A percentile compares a stretch with the other conserved stretches of the same genome.
These are phyloP conservation scores for Drosophila prostipennis DNA, from an alignment of 2,888 invertebrate species.

Conservation along the genomic window DNA sequence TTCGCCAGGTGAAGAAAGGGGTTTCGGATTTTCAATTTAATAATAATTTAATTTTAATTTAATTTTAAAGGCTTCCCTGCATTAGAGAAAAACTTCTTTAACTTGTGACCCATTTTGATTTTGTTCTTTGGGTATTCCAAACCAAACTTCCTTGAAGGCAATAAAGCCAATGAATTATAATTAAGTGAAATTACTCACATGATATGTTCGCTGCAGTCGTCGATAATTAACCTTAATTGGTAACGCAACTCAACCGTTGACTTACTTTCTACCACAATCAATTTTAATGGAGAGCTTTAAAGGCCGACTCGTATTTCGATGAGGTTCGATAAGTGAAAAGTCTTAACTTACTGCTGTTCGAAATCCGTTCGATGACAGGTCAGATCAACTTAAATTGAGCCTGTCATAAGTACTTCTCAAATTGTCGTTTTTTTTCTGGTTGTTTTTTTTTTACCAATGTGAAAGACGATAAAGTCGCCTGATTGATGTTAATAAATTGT, in stretches of 20 bases:
- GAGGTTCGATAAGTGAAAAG: not conserved
- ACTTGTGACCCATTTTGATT: not conserved
- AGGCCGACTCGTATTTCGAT: not conserved
- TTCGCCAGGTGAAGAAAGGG: not conserved
- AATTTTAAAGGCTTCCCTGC: too few species aligned
- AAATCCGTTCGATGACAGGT: slow-evolving; percentile 1
- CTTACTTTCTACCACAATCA: not conserved
- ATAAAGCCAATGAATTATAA: not conserved
- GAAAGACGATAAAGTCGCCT: not conserved
- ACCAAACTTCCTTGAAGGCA: not conserved
- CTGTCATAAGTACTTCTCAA: not conserved
- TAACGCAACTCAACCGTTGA: not conserved
- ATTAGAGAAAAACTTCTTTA: too few species aligned
- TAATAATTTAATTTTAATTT: too few species aligned
- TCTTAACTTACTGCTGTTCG: not conserved
- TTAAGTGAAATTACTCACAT: not conserved
- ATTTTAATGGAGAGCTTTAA: not conserved
- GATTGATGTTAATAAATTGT: not conserved
- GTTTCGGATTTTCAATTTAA: too few species aligned
- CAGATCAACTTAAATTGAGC: not conserved
- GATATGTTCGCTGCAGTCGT: not conserved
- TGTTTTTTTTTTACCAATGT: not conserved
- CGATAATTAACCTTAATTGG: slow-evolving; percentile 3
- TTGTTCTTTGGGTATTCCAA: too few species aligned
- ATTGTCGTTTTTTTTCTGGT: not conserved